Evolutionary conservation across 2,888 invertebrate species (phyloP).

Genomic region (Stenodema calcarata): DNA sequence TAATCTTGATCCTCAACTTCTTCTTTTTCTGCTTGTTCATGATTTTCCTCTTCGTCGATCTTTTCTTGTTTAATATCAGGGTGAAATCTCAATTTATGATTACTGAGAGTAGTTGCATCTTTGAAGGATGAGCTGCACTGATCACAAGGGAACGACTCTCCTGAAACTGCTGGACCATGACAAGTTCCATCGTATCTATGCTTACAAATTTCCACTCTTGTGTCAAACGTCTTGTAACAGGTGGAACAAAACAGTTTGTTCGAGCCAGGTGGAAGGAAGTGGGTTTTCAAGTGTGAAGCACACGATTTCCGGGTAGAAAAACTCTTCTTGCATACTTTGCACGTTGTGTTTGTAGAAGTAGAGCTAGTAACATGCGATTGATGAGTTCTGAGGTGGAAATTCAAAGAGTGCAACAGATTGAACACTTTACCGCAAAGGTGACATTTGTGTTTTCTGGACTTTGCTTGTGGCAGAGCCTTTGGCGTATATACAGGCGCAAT

Average conservation of each 20-base stretch:
- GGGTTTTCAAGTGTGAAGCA: slow-evolving; percentile 54
- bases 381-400: slow-evolving; percentile 48
- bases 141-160: slow-evolving; percentile 16
- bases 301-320: slow-evolving; percentile 52
- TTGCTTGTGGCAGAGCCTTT: slow-evolving; percentile 10
- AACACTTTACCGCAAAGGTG: slow-evolving; percentile 53
- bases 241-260: slow-evolving; percentile 53
- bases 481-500: neutral
- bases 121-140: slow-evolving; percentile 4
- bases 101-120: neutral
- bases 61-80: slow-evolving; percentile 28
- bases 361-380: slow-evolving; percentile 25
- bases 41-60: slow-evolving; percentile 16
- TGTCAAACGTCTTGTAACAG: slow-evolving; percentile 54
- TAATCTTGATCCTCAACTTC: neutral
- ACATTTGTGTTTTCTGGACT: slow-evolving; percentile 34
- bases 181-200: slow-evolving; percentile 38
- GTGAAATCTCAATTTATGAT: slow-evolving; percentile 30
- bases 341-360: slow-evolving; percentile 35
- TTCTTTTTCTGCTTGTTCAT: neutral
- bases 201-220: slow-evolving; percentile 43
- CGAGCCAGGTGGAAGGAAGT: slow-evolving; percentile 53
- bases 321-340: slow-evolving; percentile 54
- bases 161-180: neutral
- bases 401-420: slow-evolving; percentile 48